Evolutionary conservation across 2,113 vertebrate species (phyloP).

Genomic region (Alligator sinensis): DNA sequence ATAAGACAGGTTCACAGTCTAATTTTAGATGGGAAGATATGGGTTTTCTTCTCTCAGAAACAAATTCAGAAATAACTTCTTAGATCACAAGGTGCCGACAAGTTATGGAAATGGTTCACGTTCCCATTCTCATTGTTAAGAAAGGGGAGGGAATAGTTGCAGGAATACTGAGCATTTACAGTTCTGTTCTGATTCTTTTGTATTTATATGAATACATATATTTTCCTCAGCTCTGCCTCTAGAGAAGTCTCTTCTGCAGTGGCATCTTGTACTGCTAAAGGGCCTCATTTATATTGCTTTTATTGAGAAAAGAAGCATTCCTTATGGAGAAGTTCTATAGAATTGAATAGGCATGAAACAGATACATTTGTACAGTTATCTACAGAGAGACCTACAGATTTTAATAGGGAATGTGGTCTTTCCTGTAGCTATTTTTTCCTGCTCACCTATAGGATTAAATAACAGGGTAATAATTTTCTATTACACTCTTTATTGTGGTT

Average conservation of each 20-base stretch:
- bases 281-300: neutral
- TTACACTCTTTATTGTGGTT: neutral
- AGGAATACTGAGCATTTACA: conserved; percentile 9
- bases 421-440: neutral
- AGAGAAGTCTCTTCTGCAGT: neutral
- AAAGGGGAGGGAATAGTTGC: neutral
- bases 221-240: neutral
- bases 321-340: neutral
- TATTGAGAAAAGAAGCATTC: neutral
- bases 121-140: conserved; percentile 34
- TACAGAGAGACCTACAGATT: neutral
- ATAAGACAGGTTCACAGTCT: conserved; percentile 65
- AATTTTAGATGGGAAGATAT: conserved; percentile 75
- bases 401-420: neutral
- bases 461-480: neutral
- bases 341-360: neutral
- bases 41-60: conserved; percentile 73
- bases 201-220: conserved; percentile 16
- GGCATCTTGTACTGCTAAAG: neutral
- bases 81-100: conserved; percentile 60
- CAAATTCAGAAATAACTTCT: conserved; percentile 77
- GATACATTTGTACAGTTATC: neutral
- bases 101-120: conserved; percentile 70
- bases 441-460: neutral
- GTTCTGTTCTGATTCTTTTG: conserved; percentile 48